Conservation (phyloP, 2,113 vertebrate species). For the Heterotis niloticus region DNA sequence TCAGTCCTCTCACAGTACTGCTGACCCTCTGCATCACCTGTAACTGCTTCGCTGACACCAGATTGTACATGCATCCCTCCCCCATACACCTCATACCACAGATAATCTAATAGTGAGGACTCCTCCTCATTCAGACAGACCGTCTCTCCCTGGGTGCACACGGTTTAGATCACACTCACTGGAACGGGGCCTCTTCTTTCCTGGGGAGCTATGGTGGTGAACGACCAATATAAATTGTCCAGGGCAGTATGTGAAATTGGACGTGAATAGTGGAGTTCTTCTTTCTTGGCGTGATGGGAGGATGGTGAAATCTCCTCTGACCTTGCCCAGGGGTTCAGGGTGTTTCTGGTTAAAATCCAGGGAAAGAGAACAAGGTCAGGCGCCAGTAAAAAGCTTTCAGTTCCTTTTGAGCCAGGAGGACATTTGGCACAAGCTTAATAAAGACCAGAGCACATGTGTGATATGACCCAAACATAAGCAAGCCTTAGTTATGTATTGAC, state of each 20-base stretch:
- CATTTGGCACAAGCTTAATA: conserved; percentile 63
- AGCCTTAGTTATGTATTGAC: conserved; percentile 16
- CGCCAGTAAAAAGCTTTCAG: conserved; percentile 61
- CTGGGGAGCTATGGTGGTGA: conserved; percentile 42
- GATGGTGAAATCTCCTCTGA: conserved; percentile 55
- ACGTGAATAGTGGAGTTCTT: conserved; percentile 53
- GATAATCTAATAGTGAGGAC: conserved; percentile 10
- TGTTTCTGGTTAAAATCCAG: conserved; percentile 69
- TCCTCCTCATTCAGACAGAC: conserved; percentile 9
- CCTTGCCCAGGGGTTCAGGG: conserved; percentile 62
- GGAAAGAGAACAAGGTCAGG: conserved; percentile 57
- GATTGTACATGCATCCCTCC: not conserved
- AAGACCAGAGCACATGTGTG: conserved; percentile 58
- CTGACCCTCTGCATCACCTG: conserved; percentile 25
- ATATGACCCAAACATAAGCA: not conserved
- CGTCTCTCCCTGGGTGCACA: conserved; percentile 29
- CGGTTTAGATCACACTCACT: conserved; percentile 53
- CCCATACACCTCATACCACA: not conserved
- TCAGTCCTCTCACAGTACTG: conserved; percentile 46
- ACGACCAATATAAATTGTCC: conserved; percentile 56
- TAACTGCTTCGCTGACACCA: conserved; percentile 16
- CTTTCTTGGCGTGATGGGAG: conserved; percentile 47
- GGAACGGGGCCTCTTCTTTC: conserved; percentile 35
- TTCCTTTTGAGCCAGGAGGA: conserved; percentile 57
- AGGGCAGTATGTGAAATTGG: conserved; percentile 19